Evolutionary conservation across 2,888 invertebrate genomes (phyloP), one percentile per base, ranked within the genome.

Genomic region (Erpobdella octoculata): DNA sequence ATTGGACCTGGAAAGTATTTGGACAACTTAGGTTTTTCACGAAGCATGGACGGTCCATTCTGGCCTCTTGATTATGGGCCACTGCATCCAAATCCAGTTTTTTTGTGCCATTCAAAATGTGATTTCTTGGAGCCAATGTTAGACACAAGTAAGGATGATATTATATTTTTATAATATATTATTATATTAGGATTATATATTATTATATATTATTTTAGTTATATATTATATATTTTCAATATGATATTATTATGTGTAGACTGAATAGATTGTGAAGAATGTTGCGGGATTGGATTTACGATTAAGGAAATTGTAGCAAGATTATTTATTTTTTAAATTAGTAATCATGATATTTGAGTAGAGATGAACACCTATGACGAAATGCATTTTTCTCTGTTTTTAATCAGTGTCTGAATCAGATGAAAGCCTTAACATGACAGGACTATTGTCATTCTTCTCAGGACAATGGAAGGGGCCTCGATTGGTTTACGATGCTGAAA

Each of bases 41-140:
- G 81, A 8, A 78, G 78, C 73, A 74, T 76, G 41, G 77, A 81
- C 71, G 82, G 82, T 33, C 82, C 82, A 1, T 82, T 82, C 75
- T 82, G 82, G 82, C 82, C 82, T 0, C 72, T 75, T 18, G 81
- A 82, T 62, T 78, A 77, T 72, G 79, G 79, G 2, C 82, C 82
- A 0, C 72, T 81, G 18, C 79, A 78, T 75, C 79, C 81, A 1
- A 77, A 81, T 0, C 82, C 81, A 0, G 76, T 76, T 41, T 80
- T 80, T 73, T 74, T 74, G 53, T 35, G 33, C 33, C 28, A 33
- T n/a, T 25, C 21, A 25, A 25, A 21, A n/a, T 8, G 5, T 9
- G 28, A 53, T 53, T 53, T 53, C 53, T 28, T n/a, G 15, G 53
- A 53, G 15, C 53, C 53, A 25, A 25, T 53, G 53, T 28, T 53